Evolutionary conservation across 2,113 vertebrate genomes (phyloP).

Genomic region (Nyctereutes procyonoides): DNA sequence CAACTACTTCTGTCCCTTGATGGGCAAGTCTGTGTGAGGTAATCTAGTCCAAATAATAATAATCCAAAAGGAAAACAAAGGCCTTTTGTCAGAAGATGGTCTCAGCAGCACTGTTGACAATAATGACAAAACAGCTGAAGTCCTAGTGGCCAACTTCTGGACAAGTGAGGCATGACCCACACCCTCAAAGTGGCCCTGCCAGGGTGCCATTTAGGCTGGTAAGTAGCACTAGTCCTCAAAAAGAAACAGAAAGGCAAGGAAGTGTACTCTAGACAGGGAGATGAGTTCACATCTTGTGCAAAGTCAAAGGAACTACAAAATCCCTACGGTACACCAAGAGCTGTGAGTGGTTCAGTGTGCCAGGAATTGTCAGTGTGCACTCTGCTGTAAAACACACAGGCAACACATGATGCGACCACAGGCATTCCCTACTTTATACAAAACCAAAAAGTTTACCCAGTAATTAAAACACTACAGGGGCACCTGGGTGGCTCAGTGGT

Average conservation of each 20-base stretch:
- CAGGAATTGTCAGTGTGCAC: neutral
- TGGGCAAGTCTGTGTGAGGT: neutral
- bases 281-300: neutral
- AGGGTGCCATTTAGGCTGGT: neutral
- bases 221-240: neutral
- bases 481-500: no score
- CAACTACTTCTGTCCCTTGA: neutral
- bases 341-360: neutral
- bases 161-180: neutral
- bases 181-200: neutral
- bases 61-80: slow-evolving; percentile 33
- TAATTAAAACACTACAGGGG: neutral
- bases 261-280: neutral
- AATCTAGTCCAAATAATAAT: neutral
- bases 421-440: neutral
- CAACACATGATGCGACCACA: neutral
- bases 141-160: neutral
- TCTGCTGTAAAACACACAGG: neutral
- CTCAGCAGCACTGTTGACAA: neutral
- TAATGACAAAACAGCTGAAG: slow-evolving; percentile 10
- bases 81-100: slow-evolving; percentile 46
- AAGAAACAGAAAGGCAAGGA: neutral
- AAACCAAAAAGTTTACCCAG: neutral
- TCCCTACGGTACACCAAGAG: neutral
- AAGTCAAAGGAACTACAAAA: neutral